A percentile compares a stretch with the other conserved stretches of the same genome.
These are phyloP conservation scores for Clarias gariepinus DNA, from an alignment of 2,113 vertebrate genomes.

Conservation along the genomic window DNA sequence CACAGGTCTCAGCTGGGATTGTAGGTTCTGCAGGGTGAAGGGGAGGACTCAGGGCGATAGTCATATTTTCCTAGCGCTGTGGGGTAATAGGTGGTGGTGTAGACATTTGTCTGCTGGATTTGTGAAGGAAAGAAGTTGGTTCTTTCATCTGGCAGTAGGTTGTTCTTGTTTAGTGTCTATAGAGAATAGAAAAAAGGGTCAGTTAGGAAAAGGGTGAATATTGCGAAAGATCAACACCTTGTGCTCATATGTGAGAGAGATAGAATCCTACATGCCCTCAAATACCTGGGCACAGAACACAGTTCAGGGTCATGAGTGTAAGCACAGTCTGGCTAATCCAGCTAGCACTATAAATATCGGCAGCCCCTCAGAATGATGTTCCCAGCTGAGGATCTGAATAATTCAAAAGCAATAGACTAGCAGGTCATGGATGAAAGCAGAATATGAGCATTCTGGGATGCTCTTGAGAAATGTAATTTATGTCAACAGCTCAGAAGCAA, in stretches of 20 bases:
- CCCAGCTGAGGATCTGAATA: conserved; percentile 36
- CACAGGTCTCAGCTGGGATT: conserved; percentile 86
- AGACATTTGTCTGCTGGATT: conserved; percentile 94
- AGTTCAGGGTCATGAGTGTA: conserved; percentile 27
- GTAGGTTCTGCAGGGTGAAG: conserved; percentile 94
- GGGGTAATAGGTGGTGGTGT: conserved; percentile 97
- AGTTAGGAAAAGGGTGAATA: not conserved
- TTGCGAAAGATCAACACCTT: not conserved
- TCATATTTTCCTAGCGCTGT: conserved; percentile 90
- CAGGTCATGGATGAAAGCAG: conserved; percentile 48
- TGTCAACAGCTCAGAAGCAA: conserved; percentile 59
- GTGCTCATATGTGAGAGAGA: conserved; percentile 17
- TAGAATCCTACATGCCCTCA: not conserved
- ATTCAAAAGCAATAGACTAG: conserved; percentile 51
- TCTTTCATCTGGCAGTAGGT: conserved; percentile 92
- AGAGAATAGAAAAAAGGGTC: conserved; percentile 50
- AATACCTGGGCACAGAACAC: conserved; percentile 10
- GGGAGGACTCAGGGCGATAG: conserved; percentile 91
- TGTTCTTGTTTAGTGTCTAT: conserved; percentile 98
- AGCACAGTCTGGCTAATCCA: conserved; percentile 15
- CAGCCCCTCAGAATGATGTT: conserved; percentile 10
- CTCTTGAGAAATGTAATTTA: conserved; percentile 68
- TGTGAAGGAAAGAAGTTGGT: conserved; percentile 89
- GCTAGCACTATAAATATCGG: conserved; percentile 46
- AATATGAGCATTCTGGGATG: conserved; percentile 58